Conservation (phyloP, 2,797 vertebrate species). For the Trachurus trachurus region DNA sequence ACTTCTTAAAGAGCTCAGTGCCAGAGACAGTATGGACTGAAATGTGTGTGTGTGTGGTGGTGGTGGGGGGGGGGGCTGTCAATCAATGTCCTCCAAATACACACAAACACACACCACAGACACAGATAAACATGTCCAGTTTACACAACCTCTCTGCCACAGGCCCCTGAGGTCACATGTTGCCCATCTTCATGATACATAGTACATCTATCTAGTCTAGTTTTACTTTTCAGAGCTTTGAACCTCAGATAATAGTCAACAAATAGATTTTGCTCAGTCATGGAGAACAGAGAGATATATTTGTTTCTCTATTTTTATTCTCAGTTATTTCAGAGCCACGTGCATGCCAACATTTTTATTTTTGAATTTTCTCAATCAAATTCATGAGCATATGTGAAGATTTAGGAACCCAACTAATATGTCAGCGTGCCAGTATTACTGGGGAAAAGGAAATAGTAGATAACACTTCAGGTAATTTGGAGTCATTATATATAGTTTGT, state of each 20-base stretch:
- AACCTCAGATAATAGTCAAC: not conserved
- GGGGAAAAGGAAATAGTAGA: slow-evolving; percentile 22
- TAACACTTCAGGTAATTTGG: slow-evolving; percentile 62
- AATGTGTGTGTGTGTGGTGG: too few relatives aligned
- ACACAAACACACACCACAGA: slow-evolving; percentile 42
- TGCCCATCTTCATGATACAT: slow-evolving; percentile 12
- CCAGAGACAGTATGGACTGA: slow-evolving; percentile 21
- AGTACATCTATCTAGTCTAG: not conserved
- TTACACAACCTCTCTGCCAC: slow-evolving; percentile 9
- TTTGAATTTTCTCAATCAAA: slow-evolving; percentile 14
- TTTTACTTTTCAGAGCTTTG: not conserved
- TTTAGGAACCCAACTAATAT: slow-evolving; percentile 5
- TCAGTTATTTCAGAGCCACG: not conserved
- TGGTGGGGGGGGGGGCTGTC: slow-evolving; percentile 6
- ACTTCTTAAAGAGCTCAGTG: slow-evolving; percentile 66
- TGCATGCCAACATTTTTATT: not conserved
- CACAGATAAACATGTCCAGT: slow-evolving; percentile 38
- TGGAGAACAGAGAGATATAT: not conserved
- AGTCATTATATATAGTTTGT: slow-evolving; percentile 58
- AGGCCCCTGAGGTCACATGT: slow-evolving; percentile 14
- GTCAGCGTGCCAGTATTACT: slow-evolving; percentile 14
- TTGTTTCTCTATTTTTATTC: not conserved
- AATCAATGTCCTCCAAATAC: slow-evolving; percentile 42
- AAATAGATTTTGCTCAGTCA: too few relatives aligned
- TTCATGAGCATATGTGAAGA: slow-evolving; percentile 5